Conservation (phyloP, 2,113 vertebrate species). For the Myotis davidii region DNA sequence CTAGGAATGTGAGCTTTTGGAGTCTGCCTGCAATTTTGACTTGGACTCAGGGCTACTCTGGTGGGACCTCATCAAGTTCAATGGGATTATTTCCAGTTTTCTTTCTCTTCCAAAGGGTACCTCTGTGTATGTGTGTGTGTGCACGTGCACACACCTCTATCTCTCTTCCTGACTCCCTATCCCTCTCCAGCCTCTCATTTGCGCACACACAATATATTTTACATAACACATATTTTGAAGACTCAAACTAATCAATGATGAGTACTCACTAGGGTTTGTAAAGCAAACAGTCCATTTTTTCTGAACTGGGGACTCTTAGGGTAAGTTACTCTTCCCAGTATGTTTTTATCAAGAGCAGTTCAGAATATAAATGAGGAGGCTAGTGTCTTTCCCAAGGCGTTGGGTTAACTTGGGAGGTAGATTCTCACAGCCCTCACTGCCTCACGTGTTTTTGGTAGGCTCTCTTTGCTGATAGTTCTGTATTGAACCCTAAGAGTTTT, state of each 20-base stretch:
- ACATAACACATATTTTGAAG: not conserved
- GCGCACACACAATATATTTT: not conserved
- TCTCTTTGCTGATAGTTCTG: not conserved
- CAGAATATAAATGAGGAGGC: not conserved
- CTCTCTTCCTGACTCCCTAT: not conserved
- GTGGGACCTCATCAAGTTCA: not conserved
- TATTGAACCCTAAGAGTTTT: not conserved
- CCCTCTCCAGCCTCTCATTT: not conserved
- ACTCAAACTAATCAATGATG: not conserved
- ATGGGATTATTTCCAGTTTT: not conserved
- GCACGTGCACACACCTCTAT: not conserved
- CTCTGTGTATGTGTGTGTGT: not conserved
- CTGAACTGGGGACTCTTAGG: not conserved
- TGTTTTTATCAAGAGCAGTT: not conserved
- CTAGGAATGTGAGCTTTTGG: constrained; percentile 15
- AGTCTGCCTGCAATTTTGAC: constrained; percentile 10
- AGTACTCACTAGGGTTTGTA: not conserved
- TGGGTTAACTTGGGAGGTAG: not conserved
- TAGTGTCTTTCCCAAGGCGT: not conserved
- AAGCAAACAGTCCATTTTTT: not conserved
- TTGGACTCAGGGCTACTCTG: not conserved
- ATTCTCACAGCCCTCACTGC: not conserved
- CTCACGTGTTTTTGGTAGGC: not conserved
- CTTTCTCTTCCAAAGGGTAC: not conserved
- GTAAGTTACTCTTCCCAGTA: not conserved